Percentiles rank a stretch among this genome's conserved stretches.
Conservation (phyloP, 2,888 invertebrate species). For the Lithodes maja region DNA sequence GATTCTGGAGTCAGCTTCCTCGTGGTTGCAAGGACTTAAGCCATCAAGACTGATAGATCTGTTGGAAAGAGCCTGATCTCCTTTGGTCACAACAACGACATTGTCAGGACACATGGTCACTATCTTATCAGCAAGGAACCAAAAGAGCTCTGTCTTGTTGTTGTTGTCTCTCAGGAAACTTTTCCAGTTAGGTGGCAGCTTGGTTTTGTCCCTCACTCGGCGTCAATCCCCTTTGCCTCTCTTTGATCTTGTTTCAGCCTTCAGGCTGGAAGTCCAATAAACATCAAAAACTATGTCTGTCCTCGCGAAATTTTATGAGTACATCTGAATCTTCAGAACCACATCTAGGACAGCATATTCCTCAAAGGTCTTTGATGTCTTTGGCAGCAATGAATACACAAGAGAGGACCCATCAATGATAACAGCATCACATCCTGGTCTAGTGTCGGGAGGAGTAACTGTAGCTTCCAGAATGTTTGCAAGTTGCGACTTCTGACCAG, state of each 20-base stretch:
- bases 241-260: constrained; percentile 13
- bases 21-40: constrained; percentile 12
- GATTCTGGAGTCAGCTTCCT: constrained; percentile 24
- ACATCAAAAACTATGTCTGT: neutral
- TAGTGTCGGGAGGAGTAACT: too few relatives aligned
- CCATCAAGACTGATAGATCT: neutral
- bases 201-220: neutral
- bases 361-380: too few relatives aligned
- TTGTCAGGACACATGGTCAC: constrained; percentile 8
- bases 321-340: neutral
- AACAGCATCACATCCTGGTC: too few relatives aligned
- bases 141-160: neutral
- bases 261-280: constrained; percentile 5
- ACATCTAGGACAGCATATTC: too few relatives aligned
- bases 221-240: neutral
- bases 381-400: too few relatives aligned
- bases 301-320: neutral
- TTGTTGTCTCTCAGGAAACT: neutral
- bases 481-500: neutral
- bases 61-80: constrained; percentile 6
- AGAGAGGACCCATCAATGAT: neutral
- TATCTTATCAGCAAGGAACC: neutral
- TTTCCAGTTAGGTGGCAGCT: constrained; percentile 5
- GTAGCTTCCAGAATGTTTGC: too few relatives aligned
- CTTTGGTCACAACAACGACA: constrained; percentile 22